Conservation (phyloP, 2,888 invertebrate species). For the Mystacides longicornis region DNA sequence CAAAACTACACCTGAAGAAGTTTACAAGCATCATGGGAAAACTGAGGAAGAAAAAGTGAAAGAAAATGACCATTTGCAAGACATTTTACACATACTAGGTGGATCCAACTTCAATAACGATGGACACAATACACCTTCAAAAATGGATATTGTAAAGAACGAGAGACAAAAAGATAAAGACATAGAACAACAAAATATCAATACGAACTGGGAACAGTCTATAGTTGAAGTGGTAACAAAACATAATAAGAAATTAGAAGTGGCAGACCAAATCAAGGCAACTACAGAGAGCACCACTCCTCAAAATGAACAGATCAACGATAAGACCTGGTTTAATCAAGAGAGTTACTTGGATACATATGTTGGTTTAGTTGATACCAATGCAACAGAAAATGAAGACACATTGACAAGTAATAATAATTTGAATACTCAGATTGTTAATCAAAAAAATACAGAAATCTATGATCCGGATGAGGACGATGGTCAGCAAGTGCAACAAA, state of each 20-base stretch:
- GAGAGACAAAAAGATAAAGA: neutral
- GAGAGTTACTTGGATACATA: slow-evolving; percentile 15
- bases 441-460: neutral
- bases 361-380: neutral
- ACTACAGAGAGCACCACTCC: neutral
- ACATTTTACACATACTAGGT: slow-evolving; percentile 5
- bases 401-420: neutral
- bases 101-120: neutral
- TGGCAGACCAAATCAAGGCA: neutral
- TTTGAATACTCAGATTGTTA: neutral
- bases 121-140: slow-evolving; percentile 11
- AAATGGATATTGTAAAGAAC: slow-evolving; percentile 3
- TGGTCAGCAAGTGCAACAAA: slow-evolving; percentile 12
- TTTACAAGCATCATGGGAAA: neutral
- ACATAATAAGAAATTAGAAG: neutral
- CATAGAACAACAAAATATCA: neutral
- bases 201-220: neutral
- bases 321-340: slow-evolving; percentile 15
- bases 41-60: neutral
- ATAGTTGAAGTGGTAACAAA: neutral
- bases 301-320: slow-evolving; percentile 6
- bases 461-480: neutral
- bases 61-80: slow-evolving; percentile 7
- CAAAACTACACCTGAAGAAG: neutral
- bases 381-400: neutral